Evolutionary conservation across 2,797 vertebrate species (phyloP), one percentile per base, ranked within the genome.

Genomic region (Sphenopsis melanotis): DNA sequence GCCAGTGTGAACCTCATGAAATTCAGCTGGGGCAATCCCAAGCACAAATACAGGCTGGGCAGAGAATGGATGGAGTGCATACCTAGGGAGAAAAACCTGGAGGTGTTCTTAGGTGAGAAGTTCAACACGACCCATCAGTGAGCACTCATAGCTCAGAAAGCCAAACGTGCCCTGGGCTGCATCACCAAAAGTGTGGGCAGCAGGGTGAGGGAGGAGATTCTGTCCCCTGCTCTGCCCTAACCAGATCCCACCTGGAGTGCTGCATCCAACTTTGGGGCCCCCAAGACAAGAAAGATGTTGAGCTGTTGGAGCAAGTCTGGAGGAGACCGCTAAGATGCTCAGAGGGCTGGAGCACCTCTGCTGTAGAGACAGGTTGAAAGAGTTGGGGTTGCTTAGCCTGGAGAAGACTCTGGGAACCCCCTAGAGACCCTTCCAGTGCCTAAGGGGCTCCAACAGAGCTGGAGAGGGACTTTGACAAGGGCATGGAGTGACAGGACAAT

Each of bases 151-250:
- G 39, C 41, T 10, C 53, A 53, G 34, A 53, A 53, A 66, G 27
- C 11, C 59, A 59, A 53, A 22, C 0, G 0, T 30, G 22, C 29
- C 39, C 46, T n/a, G 52, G 39, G 34, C 65, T 53, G 26, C 3
- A 63, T 11, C 36, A 63, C 15, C 13, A 47, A 49, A 36, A 69
- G 47, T 0, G 2, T 11, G 30, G 55, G 4, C 53, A 46, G 42
- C 47, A 75, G 41, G 18, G 19, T 0, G 0, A 41, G 30, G 15
- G 12, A 18, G 21, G 6, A 15, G 4, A 65, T 71, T 71, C 52
- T 71, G 18, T 3, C 7, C 7, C 4, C 37, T 57, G 39, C n/a
- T 64, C 46, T 53, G 80, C 30, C 23, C 65, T 36, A 14, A 77
- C 5, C 34, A 59, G 46, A 83, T 18, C 18, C 19, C 30, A 59